These are phyloP conservation scores for Cygnus olor DNA, from an alignment of 2,797 vertebrate genomes.

Conservation along the genomic window DNA sequence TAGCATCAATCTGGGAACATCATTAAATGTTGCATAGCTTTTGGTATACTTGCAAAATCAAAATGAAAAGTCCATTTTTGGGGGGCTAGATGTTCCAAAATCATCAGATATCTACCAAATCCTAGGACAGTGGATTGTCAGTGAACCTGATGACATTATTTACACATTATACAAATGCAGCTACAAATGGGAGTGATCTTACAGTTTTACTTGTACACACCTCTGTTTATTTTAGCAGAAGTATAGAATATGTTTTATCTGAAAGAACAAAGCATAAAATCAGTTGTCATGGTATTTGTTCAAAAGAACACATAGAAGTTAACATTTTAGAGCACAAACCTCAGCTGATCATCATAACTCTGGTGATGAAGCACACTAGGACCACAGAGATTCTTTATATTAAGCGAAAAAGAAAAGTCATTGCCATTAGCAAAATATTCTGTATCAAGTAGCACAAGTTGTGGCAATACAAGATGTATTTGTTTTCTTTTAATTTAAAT, in stretches of 20 bases:
- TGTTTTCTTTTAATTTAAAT: neutral
- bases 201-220: neutral
- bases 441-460: neutral
- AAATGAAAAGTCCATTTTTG: neutral
- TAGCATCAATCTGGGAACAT: neutral
- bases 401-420: neutral
- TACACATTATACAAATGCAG: neutral
- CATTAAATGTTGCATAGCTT: neutral
- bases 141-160: neutral
- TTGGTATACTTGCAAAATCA: neutral
- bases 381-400: neutral
- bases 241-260: neutral
- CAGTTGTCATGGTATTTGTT: neutral
- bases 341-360: neutral
- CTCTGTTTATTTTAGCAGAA: neutral
- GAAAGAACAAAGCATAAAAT: neutral
- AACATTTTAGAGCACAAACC: neutral
- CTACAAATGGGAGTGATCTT: neutral
- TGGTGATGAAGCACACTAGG: neutral
- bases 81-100: neutral
- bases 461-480: neutral
- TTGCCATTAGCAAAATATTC: neutral
- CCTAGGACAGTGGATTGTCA: neutral
- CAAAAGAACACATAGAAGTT: neutral
- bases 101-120: neutral